Evolutionary conservation across 2,888 invertebrate species (phyloP), one percentile per base, ranked within the genome.

Genomic region (Drosophila gaucha): DNA sequence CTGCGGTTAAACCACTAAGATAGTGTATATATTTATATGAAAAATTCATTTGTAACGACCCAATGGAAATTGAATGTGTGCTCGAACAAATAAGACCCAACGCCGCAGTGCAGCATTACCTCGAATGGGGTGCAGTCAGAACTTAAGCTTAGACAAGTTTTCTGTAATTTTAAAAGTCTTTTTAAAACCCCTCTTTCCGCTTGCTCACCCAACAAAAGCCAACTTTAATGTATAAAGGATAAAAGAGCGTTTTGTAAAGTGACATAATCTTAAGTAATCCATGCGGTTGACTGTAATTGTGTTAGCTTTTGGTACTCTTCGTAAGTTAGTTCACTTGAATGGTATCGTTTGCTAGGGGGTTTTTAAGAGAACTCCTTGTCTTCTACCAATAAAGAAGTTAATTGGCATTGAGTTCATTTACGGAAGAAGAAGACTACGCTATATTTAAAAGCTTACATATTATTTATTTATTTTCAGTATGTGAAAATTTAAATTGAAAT

Each of bases 1-100:
- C 33, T 49, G 57, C 49, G 56, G 55, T 50, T 52, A 26, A 47
- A 24, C 44, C 51, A 28, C 50, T 55, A 20, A 54, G 49, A 33
- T 52, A 56, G 12, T 22, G 24, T 43, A 36, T 73, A 46, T 60
- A 36, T 18, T 35, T 47, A 36, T 67, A 50, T 67, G 33, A 41
- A 41, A 41, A 67, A 56, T 54, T 49, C 44, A 67, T 51, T 50
- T 67, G 24, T 35, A 46, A 20, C 41, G 43, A 30, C 31, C 47
- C 39, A 36, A 50, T 44, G 52, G 31, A 59, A 55, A 50, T 57
- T 52, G 31, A 56, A 54, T 52, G 56, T 38, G 16, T 14, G 31
- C 49, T 18, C 14, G 16, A 12, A 22, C 22, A 39, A 36, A 54
- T 54, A 43, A 43, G 24, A 54, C 24, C 43, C 43, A 33, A 24